Evolutionary conservation across 2,113 vertebrate species (phyloP).

Genomic region (rat (Rattus norvegicus)): DNA sequence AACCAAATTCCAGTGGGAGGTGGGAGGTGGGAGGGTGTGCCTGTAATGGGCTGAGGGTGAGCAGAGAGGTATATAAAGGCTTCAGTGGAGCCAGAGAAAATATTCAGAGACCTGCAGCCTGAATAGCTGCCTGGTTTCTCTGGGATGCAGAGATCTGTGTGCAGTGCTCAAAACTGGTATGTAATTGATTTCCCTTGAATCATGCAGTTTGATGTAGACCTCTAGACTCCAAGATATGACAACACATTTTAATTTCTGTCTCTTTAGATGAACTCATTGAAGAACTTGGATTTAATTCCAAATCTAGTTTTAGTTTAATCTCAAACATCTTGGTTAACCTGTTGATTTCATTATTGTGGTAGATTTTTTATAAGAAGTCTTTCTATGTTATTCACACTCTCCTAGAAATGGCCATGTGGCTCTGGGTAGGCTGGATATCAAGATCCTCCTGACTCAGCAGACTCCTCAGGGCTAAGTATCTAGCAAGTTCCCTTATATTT

Average conservation of each 20-base stretch:
- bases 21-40: neutral
- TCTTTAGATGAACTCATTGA: neutral
- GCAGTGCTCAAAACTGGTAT: neutral
- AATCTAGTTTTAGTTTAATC: neutral
- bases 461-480: neutral
- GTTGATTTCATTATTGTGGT: neutral
- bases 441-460: neutral
- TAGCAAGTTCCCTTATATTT: neutral
- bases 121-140: rapidly evolving
- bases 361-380: neutral
- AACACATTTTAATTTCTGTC: too few species aligned
- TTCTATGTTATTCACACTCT: neutral
- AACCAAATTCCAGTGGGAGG: neutral
- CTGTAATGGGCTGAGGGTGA: too few species aligned
- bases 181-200: neutral
- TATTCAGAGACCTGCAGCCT: neutral
- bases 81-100: too few species aligned
- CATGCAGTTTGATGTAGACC: neutral
- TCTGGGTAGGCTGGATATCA: neutral
- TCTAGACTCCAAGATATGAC: neutral
- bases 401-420: neutral
- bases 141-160: neutral
- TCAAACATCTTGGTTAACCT: too few species aligned
- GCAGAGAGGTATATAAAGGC: too few species aligned
- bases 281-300: neutral